These are phyloP conservation scores for Symphodus melops DNA, from an alignment of 2,113 vertebrate species.

Conservation along the genomic window DNA sequence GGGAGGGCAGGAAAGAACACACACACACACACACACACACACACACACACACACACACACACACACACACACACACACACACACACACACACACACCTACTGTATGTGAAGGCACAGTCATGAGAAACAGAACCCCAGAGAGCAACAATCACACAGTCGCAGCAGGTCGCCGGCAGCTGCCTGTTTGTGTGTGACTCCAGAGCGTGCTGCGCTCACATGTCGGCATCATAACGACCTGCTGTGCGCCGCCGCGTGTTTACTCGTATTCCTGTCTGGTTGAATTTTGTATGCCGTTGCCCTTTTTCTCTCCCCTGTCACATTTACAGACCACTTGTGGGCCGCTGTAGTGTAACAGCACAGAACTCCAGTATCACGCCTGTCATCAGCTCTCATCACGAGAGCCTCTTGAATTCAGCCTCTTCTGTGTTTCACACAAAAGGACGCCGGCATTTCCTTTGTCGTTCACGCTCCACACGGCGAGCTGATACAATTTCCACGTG, in stretches of 20 bases:
- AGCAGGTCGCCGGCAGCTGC: slow-evolving; percentile 54
- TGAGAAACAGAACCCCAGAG: slow-evolving; percentile 52
- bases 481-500: slow-evolving; percentile 56
- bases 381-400: slow-evolving; percentile 53
- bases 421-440: slow-evolving; percentile 62
- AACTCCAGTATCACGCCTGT: slow-evolving; percentile 51
- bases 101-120: slow-evolving; percentile 53
- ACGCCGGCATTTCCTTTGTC: slow-evolving; percentile 50
- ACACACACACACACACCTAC: slow-evolving; percentile 37
- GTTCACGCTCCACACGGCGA: slow-evolving; percentile 18
- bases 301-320: slow-evolving; percentile 33
- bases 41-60: slow-evolving; percentile 29
- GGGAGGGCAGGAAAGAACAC: too few species aligned
- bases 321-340: slow-evolving; percentile 48
- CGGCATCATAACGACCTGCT: slow-evolving; percentile 53
- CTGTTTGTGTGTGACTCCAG: slow-evolving; percentile 47
- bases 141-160: slow-evolving; percentile 51
- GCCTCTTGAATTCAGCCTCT: slow-evolving; percentile 56
- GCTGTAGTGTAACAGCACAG: slow-evolving; percentile 34
- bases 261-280: slow-evolving; percentile 26
- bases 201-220: slow-evolving; percentile 55
- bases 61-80: slow-evolving; percentile 29
- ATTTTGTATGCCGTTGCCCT: slow-evolving; percentile 12
- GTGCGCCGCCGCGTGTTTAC: slow-evolving; percentile 32
- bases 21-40: slow-evolving; percentile 29